These are phyloP conservation scores for Drosophila funebris DNA, from an alignment of 1,140 invertebrate species.

Conservation along the genomic window DNA sequence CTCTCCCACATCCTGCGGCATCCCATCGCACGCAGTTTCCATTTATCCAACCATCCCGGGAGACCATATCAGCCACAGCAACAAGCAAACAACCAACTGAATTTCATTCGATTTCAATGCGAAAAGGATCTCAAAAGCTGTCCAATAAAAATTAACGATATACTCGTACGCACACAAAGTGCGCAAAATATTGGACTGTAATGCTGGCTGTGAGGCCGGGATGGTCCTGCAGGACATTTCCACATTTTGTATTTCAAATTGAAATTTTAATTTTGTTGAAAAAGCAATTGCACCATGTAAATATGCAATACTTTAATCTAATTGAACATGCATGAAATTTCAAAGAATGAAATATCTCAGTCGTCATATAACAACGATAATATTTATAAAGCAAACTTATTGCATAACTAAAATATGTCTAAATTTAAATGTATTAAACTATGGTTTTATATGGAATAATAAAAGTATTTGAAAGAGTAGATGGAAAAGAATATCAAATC, in stretches of 20 bases:
- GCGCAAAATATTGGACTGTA: conserved; percentile 55
- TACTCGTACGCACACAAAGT: conserved; percentile 60
- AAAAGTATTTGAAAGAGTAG: too few relatives aligned
- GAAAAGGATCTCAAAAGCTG: conserved; percentile 71
- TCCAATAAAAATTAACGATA: conserved; percentile 79
- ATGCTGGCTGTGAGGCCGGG: not conserved
- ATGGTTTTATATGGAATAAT: too few relatives aligned
- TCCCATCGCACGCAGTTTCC: conserved; percentile 4
- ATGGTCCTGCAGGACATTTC: conserved; percentile 32
- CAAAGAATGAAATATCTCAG: not conserved
- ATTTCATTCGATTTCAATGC: conserved; percentile 81
- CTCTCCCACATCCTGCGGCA: not conserved
- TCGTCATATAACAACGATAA: too few relatives aligned
- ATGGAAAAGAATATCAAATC: too few relatives aligned
- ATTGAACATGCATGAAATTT: conserved; percentile 6
- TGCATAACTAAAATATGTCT: too few relatives aligned
- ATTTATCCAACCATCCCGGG: conserved; percentile 20
- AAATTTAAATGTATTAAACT: too few relatives aligned
- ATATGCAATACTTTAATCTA: conserved; percentile 10
- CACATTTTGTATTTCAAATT: conserved; percentile 37
- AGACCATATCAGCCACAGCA: conserved; percentile 56
- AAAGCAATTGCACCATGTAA: conserved; percentile 35
- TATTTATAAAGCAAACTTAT: too few relatives aligned
- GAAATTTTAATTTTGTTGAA: conserved; percentile 70
- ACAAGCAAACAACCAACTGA: conserved; percentile 74